phyloP scores from a whole-genome alignment of 2,113 vertebrate species.

The Dromas ardeola region DNA sequence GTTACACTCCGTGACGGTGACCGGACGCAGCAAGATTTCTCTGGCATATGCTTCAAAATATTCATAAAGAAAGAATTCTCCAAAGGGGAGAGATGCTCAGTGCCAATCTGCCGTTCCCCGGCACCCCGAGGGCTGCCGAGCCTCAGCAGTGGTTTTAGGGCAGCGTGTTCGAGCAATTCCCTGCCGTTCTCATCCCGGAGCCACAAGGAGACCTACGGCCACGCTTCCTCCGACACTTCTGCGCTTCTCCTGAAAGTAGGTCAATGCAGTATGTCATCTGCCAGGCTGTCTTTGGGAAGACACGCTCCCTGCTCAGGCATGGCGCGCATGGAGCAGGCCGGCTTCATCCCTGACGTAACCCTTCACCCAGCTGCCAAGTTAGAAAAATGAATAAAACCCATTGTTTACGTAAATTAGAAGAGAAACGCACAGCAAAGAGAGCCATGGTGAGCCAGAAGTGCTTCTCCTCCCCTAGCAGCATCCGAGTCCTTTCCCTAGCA shows the following conservation, averaged over 20 bases:
- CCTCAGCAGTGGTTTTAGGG: accelerated
- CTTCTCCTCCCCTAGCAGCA: not conserved
- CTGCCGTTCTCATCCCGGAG: not conserved
- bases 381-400: not conserved
- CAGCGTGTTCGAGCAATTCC: not conserved
- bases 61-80: not conserved
- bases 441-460: not conserved
- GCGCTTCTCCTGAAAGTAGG: conserved; percentile 16
- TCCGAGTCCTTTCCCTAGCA: accelerated
- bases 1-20: accelerated
- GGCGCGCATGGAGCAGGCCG: not conserved
- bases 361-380: not conserved
- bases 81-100: not conserved
- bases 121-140: not conserved
- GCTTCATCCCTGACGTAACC: not conserved
- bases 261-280: conserved; percentile 27
- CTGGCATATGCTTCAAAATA: not conserved
- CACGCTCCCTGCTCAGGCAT: not conserved
- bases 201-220: not conserved
- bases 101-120: accelerated
- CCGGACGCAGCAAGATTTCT: not conserved
- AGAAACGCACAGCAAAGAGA: not conserved
- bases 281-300: conserved; percentile 21
- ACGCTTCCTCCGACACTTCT: not conserved
- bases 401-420: not conserved